Evolutionary conservation across 2,888 invertebrate genomes (phyloP), one percentile per base, ranked within the genome.

Genomic region (Heteromurus nitidus): DNA sequence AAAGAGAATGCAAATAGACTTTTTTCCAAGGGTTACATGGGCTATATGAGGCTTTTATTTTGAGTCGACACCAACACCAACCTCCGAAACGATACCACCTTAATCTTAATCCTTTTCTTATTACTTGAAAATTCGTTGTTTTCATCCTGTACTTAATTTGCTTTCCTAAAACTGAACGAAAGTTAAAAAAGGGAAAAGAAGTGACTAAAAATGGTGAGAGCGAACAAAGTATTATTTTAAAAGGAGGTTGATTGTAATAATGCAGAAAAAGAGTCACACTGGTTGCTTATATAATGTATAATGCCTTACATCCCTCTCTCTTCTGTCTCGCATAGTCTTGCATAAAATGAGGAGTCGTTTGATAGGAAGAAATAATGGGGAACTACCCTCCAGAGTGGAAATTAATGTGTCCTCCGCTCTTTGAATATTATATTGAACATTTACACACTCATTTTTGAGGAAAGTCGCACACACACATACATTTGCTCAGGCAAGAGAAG

Each of bases 1-100:
- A 81, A 82, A 85, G 80, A 84, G 85, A 85, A 86, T 86, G 85
- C 85, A 86, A 86, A 86, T 86, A 80, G 69, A 64, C 80, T 73
- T 68, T 72, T 75, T 75, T 70, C 42, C 70, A 53, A n/a, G n/a
- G n/a, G n/a, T n/a, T n/a, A 16, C 67, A 18, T 58, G 50, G 68
- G 68, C 68, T 67, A 55, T 30, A 36, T 31, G 64, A n/a, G n/a
- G 31, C 36, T 70, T 70, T 70, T 69, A n/a, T 70, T 64, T 42
- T 26, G 75, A n/a, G n/a, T n/a, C n/a, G 44, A 58, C 53, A 50
- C 72, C 55, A 47, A 73, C 65, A 73, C 47, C 70, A 72, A 42
- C 50, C 30, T 18, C 18, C 20, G 36, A 67, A 80, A 80, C 47
- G 80, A 80, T 80, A 74, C 74, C 74, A 80, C 80, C 80, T 80